These are phyloP conservation scores for Valencia hispanica DNA, from an alignment of 2,797 vertebrate species.

Conservation along the genomic window DNA sequence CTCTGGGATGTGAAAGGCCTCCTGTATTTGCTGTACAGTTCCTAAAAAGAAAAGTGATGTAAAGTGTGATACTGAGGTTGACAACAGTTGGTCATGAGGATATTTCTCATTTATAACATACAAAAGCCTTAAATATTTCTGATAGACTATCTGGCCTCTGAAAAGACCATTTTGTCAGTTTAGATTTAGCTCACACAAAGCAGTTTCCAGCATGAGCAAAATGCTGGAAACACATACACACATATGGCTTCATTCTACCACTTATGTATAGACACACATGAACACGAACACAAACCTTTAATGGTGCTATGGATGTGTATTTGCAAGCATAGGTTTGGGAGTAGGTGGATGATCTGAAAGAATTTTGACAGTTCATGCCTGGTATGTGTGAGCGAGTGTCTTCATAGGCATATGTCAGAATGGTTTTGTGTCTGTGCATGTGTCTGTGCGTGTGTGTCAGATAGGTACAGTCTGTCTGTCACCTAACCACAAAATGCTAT, in stretches of 20 bases:
- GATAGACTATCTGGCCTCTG: background rate
- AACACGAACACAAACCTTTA: background rate
- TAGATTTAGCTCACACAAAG: constrained; percentile 16
- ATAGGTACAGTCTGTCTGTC: constrained; percentile 51
- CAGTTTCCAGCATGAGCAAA: background rate
- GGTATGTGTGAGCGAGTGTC: constrained; percentile 28
- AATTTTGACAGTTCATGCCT: constrained; percentile 52
- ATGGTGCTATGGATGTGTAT: constrained; percentile 10
- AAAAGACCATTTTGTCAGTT: constrained; percentile 26
- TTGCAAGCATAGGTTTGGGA: constrained; percentile 4
- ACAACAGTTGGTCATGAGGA: background rate
- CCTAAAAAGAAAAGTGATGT: background rate
- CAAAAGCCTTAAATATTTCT: constrained; percentile 31
- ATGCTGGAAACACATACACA: too few relatives aligned
- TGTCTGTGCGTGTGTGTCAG: background rate
- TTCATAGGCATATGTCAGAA: constrained; percentile 43
- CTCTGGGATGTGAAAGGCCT: background rate
- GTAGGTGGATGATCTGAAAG: constrained; percentile 49
- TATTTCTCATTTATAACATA: constrained; percentile 19
- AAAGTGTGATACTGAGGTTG: constrained; percentile 10
- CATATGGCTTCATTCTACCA: background rate
- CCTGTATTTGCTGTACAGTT: background rate
- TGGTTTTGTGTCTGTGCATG: constrained; percentile 16
- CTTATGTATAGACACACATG: background rate
- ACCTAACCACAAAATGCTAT: constrained; percentile 33